Percentiles rank a stretch among this genome's conserved stretches.
These are phyloP conservation scores for Chrysoperla carnea DNA, from an alignment of 1,140 invertebrate species.

Conservation along the genomic window DNA sequence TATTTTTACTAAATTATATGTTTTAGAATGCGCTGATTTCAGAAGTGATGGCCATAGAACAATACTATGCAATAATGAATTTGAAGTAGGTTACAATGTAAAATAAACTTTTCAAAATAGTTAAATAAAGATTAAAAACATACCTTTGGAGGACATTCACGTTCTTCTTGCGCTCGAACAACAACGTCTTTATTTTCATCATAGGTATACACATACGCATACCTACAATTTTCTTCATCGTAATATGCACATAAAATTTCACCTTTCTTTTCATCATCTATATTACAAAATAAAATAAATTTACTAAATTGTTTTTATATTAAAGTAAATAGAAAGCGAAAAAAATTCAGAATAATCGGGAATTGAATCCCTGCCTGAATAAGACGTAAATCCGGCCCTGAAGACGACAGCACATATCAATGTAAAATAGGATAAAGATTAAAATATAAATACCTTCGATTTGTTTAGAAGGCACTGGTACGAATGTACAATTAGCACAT, in stretches of 20 bases:
- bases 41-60: too few species aligned
- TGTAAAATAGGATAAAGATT: too few species aligned
- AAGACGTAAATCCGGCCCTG: too few species aligned
- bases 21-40: too few species aligned
- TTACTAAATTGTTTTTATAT: not conserved
- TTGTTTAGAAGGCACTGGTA: constrained; percentile 34
- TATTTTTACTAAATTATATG: too few species aligned
- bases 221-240: constrained; percentile 73
- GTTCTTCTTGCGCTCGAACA: constrained; percentile 47
- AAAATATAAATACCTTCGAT: constrained; percentile 23
- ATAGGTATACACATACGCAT: constrained; percentile 63
- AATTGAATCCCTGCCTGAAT: not conserved
- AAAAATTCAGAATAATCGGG: not conserved
- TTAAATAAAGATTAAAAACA: too few species aligned
- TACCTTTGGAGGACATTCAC: constrained; percentile 61
- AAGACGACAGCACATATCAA: too few species aligned
- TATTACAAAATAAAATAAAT: constrained; percentile 15
- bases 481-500: constrained; percentile 37
- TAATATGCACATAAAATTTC: constrained; percentile 60
- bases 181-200: constrained; percentile 29
- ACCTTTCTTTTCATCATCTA: constrained; percentile 50
- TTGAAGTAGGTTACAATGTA: too few species aligned
- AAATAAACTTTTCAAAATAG: too few species aligned
- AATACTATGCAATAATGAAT: too few species aligned
- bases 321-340: not conserved